A percentile compares a stretch with the other conserved stretches of the same genome.
Conservation (phyloP, 2,888 invertebrate genomes). For the Drosophila meridionalis region DNA sequence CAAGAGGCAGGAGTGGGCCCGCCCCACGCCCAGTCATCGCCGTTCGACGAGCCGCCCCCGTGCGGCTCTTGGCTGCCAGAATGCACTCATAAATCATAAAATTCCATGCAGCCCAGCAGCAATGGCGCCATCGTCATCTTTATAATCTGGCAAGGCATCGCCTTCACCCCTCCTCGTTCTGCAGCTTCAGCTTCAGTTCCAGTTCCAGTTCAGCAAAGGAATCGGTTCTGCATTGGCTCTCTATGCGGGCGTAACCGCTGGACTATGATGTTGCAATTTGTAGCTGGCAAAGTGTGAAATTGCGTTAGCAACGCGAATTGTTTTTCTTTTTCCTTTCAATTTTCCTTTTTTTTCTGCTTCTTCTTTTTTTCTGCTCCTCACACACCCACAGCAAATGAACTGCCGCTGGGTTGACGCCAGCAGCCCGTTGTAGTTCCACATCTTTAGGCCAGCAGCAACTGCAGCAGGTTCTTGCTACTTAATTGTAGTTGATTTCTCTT, state of each 20-base stretch:
- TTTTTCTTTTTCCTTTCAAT: slow-evolving; percentile 41
- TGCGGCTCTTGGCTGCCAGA: slow-evolving; percentile 46
- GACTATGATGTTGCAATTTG: slow-evolving; percentile 80
- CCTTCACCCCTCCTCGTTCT: neutral
- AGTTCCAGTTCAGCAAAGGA: slow-evolving; percentile 7
- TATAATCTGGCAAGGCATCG: slow-evolving; percentile 69
- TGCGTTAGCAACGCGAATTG: slow-evolving; percentile 75
- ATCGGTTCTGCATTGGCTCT: slow-evolving; percentile 26
- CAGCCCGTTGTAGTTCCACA: slow-evolving; percentile 11
- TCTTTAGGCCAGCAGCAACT: slow-evolving; percentile 21
- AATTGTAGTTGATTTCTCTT: neutral
- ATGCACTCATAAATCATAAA: slow-evolving; percentile 78
- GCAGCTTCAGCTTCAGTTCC: neutral
- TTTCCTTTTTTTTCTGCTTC: neutral
- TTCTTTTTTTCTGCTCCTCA: neutral
- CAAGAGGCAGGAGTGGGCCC: slow-evolving; percentile 47
- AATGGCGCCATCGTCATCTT: slow-evolving; percentile 70
- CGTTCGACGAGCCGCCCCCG: slow-evolving; percentile 7
- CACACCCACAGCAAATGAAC: slow-evolving; percentile 7
- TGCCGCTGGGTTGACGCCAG: slow-evolving; percentile 3
- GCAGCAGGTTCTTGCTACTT: neutral
- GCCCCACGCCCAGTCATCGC: neutral
- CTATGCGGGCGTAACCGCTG: slow-evolving; percentile 51
- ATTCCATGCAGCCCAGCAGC: slow-evolving; percentile 65
- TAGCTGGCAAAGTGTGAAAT: slow-evolving; percentile 80